phyloP scores from a whole-genome alignment of 2,888 invertebrate species.

The Eurois occulta region DNA sequence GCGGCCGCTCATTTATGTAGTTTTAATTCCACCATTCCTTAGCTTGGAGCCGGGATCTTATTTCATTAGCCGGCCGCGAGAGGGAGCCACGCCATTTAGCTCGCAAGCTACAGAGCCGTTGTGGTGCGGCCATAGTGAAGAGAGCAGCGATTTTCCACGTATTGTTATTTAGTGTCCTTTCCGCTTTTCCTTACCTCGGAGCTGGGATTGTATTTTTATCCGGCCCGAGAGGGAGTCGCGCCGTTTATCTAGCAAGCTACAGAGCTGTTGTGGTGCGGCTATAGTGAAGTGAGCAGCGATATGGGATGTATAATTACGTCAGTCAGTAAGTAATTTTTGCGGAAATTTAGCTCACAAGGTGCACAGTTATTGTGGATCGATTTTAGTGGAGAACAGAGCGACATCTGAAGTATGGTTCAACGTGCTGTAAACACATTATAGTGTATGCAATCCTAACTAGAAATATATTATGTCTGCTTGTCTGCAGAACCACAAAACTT shows the following conservation, averaged over 20 bases:
- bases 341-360: not conserved
- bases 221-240: constrained; percentile 82
- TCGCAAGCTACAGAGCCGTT: constrained; percentile 79
- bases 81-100: constrained; percentile 85
- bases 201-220: constrained; percentile 89
- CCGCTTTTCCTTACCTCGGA: constrained; percentile 89
- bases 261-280: constrained; percentile 62
- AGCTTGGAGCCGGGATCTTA: constrained; percentile 87
- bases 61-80: constrained; percentile 89
- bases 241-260: constrained; percentile 87
- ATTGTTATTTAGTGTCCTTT: constrained; percentile 89
- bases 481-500: not conserved
- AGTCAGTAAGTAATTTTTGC: not conserved
- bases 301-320: not conserved
- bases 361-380: constrained; percentile 54
- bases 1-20: constrained; percentile 88
- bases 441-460: not conserved
- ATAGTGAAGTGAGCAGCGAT: constrained; percentile 45
- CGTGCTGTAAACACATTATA: not conserved
- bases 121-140: constrained; percentile 51
- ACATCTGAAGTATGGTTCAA: not conserved
- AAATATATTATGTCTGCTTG: not conserved
- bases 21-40: constrained; percentile 90
- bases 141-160: constrained; percentile 20
- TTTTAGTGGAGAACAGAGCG: constrained; percentile 47